Evolutionary conservation across 2,113 vertebrate genomes (phyloP).

Genomic region (Cromileptes altivelis): DNA sequence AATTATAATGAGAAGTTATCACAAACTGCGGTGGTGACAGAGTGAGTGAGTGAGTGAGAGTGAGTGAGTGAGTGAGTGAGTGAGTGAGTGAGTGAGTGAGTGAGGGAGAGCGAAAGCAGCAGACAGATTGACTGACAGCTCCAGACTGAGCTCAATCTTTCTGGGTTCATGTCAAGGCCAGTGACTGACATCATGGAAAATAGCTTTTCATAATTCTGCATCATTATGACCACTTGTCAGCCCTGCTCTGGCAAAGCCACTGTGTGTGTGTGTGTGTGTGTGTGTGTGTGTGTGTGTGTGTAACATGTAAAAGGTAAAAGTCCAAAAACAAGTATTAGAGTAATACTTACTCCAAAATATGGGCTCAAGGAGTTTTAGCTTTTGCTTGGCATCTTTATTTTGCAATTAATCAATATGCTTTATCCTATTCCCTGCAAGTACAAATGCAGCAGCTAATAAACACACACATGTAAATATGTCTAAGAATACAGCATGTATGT

Average conservation of each 20-base stretch:
- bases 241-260: constrained; percentile 38
- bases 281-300: constrained; percentile 1
- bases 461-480: background rate
- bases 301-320: background rate
- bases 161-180: constrained; percentile 45
- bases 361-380: background rate
- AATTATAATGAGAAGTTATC: background rate
- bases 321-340: constrained; percentile 1
- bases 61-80: background rate
- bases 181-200: constrained; percentile 59
- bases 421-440: background rate
- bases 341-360: background rate
- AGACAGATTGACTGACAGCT: constrained; percentile 11
- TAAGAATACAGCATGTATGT: constrained; percentile 5
- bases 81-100: background rate
- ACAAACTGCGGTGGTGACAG: background rate
- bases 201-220: constrained; percentile 61
- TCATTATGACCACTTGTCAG: constrained; percentile 46
- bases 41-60: background rate
- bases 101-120: background rate
- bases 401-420: background rate
- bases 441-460: background rate
- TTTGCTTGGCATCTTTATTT: background rate
- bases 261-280: background rate
- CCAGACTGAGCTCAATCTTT: constrained; percentile 35